Base-by-base conservation (phyloP, 2,113 vertebrate genomes). In the Cromileptes altivelis region DNA sequence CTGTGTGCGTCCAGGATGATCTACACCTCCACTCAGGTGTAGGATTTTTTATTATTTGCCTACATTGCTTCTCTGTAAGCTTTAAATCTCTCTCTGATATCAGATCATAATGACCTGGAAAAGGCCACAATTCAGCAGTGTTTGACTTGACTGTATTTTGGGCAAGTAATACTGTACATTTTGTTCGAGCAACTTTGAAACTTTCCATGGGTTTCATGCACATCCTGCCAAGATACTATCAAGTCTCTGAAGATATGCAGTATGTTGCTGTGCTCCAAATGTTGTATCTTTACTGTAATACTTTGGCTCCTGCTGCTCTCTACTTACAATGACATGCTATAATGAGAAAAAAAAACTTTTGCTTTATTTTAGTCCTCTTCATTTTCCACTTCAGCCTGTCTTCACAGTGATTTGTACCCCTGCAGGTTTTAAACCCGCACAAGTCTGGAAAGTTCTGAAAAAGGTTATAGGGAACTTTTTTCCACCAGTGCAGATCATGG, bases 391-490 rank as follows among this genome's bases (percentile, higher is more conserved):
- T 90, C 72, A 88, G 19, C 50, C 60, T 5, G 37, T 65, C 68
- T 45, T 76, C n/a, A 45, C 21, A 37, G 69, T 85, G 89, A 91
- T 85, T 87, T 88, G 89, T 89, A 67, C 63, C 83, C 68, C 27
- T 71, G 70, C 65, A 84, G 56, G 37, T 72, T 81, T 90, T 81
- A 68, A 81, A 87, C 74, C 49, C 53, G 50, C 77, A 61, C 57
- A 62, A 33, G 73, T 85, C 75, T 91, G 79, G 83, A 90, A 91
- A 88, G 61, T 81, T 86, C 65, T 88, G 86, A 23, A 85, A 82
- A 84, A 78, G 65, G 62, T 73, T 81, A 53, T 27, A 18, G 69
- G 55, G 74, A 86, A 55, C 21, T 65, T 89, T 92, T 30, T 86
- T 88, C 85, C 88, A 73, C 19, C 25, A 2, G 53, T 62, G 56